Evolutionary conservation across 2,797 vertebrate genomes (phyloP).

Genomic region (Alfaro cultratus): DNA sequence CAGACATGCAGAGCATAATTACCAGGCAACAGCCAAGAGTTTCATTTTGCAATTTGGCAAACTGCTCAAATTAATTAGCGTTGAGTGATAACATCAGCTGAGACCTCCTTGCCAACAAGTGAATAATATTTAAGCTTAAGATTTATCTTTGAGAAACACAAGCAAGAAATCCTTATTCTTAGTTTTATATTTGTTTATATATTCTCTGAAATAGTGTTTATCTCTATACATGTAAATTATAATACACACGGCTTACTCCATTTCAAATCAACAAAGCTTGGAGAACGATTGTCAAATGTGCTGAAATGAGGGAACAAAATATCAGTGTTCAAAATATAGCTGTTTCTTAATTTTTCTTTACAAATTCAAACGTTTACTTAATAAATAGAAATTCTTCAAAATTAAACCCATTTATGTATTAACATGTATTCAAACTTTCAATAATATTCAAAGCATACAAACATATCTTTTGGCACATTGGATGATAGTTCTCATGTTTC

Average conservation of each 20-base stretch:
- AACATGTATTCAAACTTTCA: background rate
- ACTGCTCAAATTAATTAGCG: constrained; percentile 53
- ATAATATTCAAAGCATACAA: too few relatives aligned
- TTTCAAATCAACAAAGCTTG: too few relatives aligned
- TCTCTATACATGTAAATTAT: background rate
- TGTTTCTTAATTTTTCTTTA: background rate
- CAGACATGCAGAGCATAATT: constrained; percentile 45
- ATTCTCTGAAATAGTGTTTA: background rate
- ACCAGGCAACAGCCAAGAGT: constrained; percentile 39
- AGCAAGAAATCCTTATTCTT: background rate
- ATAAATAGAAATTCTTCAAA: background rate
- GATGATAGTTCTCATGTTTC: background rate
- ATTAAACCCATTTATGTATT: background rate
- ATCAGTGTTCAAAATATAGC: background rate
- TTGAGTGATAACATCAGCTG: constrained; percentile 37
- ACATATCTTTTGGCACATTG: background rate
- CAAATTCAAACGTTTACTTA: background rate
- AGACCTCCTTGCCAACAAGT: constrained; percentile 23
- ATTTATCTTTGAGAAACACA: background rate
- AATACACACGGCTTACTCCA: background rate
- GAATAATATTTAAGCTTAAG: background rate
- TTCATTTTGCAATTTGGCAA: constrained; percentile 48
- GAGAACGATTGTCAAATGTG: too few relatives aligned
- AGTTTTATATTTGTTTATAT: background rate
- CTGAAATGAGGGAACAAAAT: background rate